Base-by-base conservation (phyloP, 2,113 vertebrate genomes). In the Cyprinodon brontotheroides region DNA sequence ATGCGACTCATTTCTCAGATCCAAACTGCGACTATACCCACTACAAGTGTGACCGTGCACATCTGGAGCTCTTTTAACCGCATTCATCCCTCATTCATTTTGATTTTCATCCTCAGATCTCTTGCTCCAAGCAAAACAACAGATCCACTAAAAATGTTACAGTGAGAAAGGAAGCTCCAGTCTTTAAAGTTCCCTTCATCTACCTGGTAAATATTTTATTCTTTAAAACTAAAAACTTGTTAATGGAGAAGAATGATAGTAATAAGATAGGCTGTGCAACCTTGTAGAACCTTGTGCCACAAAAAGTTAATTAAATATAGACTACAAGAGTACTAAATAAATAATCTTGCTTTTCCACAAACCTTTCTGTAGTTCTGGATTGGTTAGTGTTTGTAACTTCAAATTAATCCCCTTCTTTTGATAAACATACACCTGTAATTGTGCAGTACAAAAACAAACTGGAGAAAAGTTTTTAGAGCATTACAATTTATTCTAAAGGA, bases 1-100 rank as follows among this genome's bases (percentile, higher is more conserved):
- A 12, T 61, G 22, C 61, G 43, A 41, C 4, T 65, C 67, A 45
- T 37, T 64, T 0, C 70, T 75, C 39, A 60, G 59, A 72, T 81
- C 75, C 79, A 70, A 79, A 61, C 37, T 57, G 64, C 65, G 45
- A 47, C 4, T 8, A 0, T 39, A 79, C 61, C 60, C 13, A 39
- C 63, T 50, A 63, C 3, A 72, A 62, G 40, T 48, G 29, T 57
- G 20, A 11, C 7, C 17, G 74, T 37, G 57, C 64, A 65, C 48
- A 65, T 62, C 37, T 37, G 47, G 4, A 12, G 38, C 5, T 60
- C 41, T 62, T n/a, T 12, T 50, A 59, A 39, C 37, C 14, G 22
- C 12, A 80, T 73, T 22, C 3, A 36, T 67, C 14, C 41, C 22
- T 3, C 0, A 3, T 3, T 10, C 13, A 1, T 40, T 61, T 13